A percentile compares a stretch with the other conserved stretches of the same genome.
Conservation (phyloP, 2,888 invertebrate species). For the Stenotaenia linearis region DNA sequence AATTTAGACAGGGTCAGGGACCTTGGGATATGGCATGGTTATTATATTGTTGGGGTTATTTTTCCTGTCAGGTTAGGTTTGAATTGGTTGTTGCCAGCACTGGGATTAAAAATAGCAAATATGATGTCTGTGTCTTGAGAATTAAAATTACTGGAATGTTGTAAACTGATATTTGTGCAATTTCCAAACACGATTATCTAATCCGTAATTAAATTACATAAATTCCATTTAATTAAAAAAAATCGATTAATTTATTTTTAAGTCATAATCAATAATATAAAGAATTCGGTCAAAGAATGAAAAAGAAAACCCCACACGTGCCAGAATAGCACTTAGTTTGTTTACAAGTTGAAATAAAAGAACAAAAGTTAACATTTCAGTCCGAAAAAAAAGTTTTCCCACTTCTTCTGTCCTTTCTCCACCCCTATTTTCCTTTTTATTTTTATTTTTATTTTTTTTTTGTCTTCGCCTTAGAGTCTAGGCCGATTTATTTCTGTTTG, state of each 20-base stretch:
- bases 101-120: background rate
- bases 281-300: background rate
- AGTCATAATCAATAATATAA: background rate
- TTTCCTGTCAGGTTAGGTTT: background rate
- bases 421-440: background rate
- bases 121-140: too few species aligned
- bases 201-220: too few species aligned
- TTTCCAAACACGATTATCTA: too few species aligned
- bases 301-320: background rate
- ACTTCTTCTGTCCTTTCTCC: background rate
- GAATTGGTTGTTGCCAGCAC: background rate
- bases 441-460: background rate
- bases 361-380: background rate
- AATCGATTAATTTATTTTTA: too few species aligned
- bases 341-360: background rate
- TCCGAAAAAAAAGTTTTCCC: background rate
- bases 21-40: background rate
- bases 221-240: too few species aligned
- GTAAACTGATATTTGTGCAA: too few species aligned
- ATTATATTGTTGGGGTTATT: background rate
- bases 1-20: background rate
- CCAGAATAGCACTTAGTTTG: background rate
- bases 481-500: background rate
- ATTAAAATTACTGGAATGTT: too few species aligned
- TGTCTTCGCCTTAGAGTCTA: background rate